Base-by-base conservation (phyloP, 2,113 vertebrate species). In the Nycticorax nycticorax region DNA sequence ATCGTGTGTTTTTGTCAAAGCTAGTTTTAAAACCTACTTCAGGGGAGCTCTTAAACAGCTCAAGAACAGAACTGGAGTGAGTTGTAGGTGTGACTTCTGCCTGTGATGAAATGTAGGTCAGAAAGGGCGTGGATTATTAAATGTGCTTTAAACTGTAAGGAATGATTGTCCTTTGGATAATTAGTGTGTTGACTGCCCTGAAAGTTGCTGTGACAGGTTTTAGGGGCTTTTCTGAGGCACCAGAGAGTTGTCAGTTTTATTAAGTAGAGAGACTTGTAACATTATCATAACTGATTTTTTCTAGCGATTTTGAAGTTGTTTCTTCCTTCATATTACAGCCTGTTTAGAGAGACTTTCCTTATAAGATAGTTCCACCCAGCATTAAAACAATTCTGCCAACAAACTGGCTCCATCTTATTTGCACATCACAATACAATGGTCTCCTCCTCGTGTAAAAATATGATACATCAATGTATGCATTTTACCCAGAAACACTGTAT, bases 91-190 rank as follows among this genome's bases (percentile, higher is more conserved):
- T 96, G 94, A 88, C 84, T 92, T 92, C 66, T 79, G 69, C 87
- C 86, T 95, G 92, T 85, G 67, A 91, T 83, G 67, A 95, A 96
- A 97, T 97, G 94, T 97, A 95, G 95, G 95, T 97, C 92, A 91
- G 53, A 89, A 92, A 88, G 91, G 95, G 93, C 66, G 95, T 97
- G 87, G 89, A 62, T 89, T 95, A 60, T 73, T 95, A 89, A 92
- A 96, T 93, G 57, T 69, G 33, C 86, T 95, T 96, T 95, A 93
- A 92, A 93, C 81, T 76, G 32, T 37, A 64, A 93, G n/a, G 80
- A 92, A 91, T 76, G 7, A 55, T 69, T 95, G 74, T 85, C 71
- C 84, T 95, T 95, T 85, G 37, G 80, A 50, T 91, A 93, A 92
- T 91, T 93, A 91, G n/a, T 73, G 26, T 6, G 9, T 18, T 64